phyloP scores from a whole-genome alignment of 2,888 invertebrate species.

The Chydorus sphaericus region DNA sequence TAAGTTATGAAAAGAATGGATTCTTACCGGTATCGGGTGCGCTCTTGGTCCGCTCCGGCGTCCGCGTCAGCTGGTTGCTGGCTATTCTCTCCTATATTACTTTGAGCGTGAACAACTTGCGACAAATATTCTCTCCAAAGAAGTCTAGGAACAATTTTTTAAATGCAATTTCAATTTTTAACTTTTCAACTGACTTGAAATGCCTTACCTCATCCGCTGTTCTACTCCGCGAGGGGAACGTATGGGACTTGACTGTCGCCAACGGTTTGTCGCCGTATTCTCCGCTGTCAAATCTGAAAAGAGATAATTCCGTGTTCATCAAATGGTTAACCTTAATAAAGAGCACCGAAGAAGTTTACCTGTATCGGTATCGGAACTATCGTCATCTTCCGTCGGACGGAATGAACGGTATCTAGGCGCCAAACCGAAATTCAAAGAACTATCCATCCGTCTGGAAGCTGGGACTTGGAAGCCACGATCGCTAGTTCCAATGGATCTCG shows the following conservation, averaged over 20 bases:
- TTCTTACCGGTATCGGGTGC: neutral
- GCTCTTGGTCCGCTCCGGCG: neutral
- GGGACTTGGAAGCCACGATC: neutral
- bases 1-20: neutral
- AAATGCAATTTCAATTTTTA: neutral
- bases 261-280: slow-evolving; percentile 25
- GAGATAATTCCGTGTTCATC: neutral
- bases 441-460: slow-evolving; percentile 4
- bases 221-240: neutral
- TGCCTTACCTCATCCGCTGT: neutral
- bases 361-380: slow-evolving; percentile 13
- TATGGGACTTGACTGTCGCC: neutral
- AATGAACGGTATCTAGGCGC: neutral
- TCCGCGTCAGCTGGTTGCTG: neutral
- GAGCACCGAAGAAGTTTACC: neutral
- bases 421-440: neutral
- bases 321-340: neutral
- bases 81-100: neutral
- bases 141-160: neutral
- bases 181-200: neutral
- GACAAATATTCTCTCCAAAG: slow-evolving; percentile 7
- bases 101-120: slow-evolving; percentile 3
- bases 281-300: neutral
- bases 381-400: slow-evolving; percentile 1
- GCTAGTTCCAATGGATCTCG: neutral